Percentiles rank a stretch among this genome's conserved stretches.
These are phyloP conservation scores for Hemitrygon akajei DNA, from an alignment of 2,797 vertebrate genomes.

Conservation along the genomic window DNA sequence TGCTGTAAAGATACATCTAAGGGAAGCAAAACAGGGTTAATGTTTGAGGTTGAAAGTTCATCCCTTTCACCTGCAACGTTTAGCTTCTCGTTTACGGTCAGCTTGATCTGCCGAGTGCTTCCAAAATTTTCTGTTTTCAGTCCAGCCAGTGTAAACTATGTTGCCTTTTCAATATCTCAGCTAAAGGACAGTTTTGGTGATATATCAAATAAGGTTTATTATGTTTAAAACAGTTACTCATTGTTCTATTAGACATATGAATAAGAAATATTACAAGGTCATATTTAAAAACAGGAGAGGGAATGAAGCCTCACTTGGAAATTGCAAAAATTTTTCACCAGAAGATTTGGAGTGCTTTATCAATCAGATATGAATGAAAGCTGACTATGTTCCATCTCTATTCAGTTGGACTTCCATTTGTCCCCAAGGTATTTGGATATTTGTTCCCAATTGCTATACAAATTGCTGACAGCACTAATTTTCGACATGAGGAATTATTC, in stretches of 20 bases:
- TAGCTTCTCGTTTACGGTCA: too few species aligned
- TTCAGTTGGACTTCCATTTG: background rate
- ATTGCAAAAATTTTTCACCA: background rate
- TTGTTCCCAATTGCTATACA: background rate
- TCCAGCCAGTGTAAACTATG: too few species aligned
- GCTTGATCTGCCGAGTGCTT: too few species aligned
- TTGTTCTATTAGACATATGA: background rate
- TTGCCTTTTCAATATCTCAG: background rate
- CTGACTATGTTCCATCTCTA: background rate
- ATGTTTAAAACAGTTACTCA: background rate
- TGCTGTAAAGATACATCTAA: too few species aligned
- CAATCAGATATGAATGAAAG: background rate
- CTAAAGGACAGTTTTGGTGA: background rate
- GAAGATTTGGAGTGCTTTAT: background rate
- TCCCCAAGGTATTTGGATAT: background rate
- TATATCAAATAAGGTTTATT: background rate
- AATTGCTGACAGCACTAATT: background rate
- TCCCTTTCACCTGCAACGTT: too few species aligned
- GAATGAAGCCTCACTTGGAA: background rate
- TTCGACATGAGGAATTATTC: background rate
- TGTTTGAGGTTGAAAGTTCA: too few species aligned
- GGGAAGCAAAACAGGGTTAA: too few species aligned
- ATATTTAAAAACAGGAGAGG: background rate
- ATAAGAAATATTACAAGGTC: background rate
- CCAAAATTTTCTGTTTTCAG: too few species aligned